These are phyloP conservation scores for Eupithecia inturbata DNA, from an alignment of 2,888 invertebrate species.

Conservation along the genomic window DNA sequence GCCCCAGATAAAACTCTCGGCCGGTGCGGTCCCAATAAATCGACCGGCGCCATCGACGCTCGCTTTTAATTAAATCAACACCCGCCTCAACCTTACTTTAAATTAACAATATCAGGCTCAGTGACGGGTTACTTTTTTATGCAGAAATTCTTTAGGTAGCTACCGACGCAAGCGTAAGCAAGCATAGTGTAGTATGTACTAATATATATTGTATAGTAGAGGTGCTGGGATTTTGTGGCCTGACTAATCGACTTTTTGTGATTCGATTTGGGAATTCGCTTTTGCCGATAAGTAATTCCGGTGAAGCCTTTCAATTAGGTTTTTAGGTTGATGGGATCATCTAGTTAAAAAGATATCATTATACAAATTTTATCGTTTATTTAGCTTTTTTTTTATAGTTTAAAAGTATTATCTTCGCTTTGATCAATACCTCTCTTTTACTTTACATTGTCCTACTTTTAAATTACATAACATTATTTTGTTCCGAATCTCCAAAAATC, in stretches of 20 bases:
- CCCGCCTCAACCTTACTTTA: conserved; percentile 53
- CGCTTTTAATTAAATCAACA: conserved; percentile 64
- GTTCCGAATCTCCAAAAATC: not conserved
- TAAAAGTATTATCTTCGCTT: not conserved
- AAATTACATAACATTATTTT: not conserved
- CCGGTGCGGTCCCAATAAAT: conserved; percentile 37
- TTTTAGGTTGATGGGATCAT: conserved; percentile 8
- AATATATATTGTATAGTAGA: not conserved
- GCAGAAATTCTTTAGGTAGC: conserved; percentile 7
- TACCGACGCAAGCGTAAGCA: too few species aligned
- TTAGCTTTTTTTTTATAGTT: not conserved
- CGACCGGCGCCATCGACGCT: conserved; percentile 36
- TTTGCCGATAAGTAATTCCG: conserved; percentile 12
- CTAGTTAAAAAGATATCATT: not conserved
- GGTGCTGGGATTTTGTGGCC: conserved; percentile 4
- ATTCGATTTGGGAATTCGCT: conserved; percentile 5
- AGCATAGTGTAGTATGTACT: too few species aligned
- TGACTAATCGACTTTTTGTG: conserved; percentile 13
- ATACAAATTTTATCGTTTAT: not conserved
- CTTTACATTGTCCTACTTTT: not conserved
- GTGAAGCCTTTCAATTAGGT: conserved; percentile 11
- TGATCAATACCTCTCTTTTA: not conserved
- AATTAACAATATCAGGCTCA: conserved; percentile 53
- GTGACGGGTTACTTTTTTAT: conserved; percentile 40
- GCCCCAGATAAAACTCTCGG: conserved; percentile 29